Base-by-base conservation (phyloP, 2,797 vertebrate species). In the Leontopithecus rosalia region DNA sequence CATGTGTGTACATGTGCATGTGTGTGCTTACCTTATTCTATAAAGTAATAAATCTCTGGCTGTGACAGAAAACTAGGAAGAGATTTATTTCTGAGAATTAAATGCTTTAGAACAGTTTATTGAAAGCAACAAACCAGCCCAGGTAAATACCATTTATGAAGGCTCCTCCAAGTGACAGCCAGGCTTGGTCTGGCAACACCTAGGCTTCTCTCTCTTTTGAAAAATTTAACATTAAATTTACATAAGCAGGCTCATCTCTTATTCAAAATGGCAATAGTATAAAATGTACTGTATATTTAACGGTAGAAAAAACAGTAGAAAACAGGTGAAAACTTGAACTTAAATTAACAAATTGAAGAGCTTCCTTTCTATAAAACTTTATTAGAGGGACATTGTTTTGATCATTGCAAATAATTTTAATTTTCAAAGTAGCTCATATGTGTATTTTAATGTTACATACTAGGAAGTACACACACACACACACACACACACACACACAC, bases 271-370 rank as follows among this genome's bases (percentile, higher is more conserved):
- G 81, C 79, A 57, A 76, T 10, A 85, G 19, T 28, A 36, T 36
- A 39, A 36, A 7, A 55, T 12, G 14, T 64, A 64, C 7, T 64
- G 19, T 52, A 52, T 52, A 52, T 52, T 52, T 52, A 52, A 52
- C 6, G 20, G 52, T 52, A 52, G 52, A 52, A 52, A 52, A 52
- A 52, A 52, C 52, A 52, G 52, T 20, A 20, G 52, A 52, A 52
- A 52, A 55, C 26, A 43, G 10, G 73, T 84, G 5, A 83, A 90
- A 91, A 86, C n/a, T 57, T 77, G 46, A 86, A 88, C n/a, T 75
- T 70, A 96, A 95, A 85, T 90, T 46, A 95, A 81, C 26, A 85
- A 96, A 75, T 80, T 52, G 79, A 33, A 92, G 14, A 28, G 13
- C 48, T 77, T 61, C 33, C 26, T 94, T 76, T 94, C 20, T 61